phyloP scores from a whole-genome alignment of 2,888 invertebrate species.

The Tenodera sinensis region DNA sequence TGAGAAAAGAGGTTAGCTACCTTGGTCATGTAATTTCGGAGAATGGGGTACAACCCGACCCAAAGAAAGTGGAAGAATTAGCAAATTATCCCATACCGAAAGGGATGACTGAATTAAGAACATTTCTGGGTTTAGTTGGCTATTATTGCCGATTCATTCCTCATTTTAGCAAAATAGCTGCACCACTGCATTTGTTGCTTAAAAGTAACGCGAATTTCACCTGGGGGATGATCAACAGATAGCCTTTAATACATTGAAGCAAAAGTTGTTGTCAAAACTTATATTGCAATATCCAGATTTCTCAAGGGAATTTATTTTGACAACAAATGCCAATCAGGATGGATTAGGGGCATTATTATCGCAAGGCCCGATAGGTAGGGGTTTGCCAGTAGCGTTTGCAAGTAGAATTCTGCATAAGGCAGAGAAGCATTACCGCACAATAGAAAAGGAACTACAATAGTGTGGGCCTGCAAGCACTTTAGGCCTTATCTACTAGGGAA shows the following conservation, averaged over 20 bases:
- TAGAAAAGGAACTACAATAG: conserved; percentile 34
- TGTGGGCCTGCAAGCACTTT: no score
- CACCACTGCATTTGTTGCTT: no score
- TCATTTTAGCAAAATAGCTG: no score
- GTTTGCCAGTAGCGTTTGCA: no score
- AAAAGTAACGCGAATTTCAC: not conserved
- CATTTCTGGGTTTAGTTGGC: conserved; percentile 40
- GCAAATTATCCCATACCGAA: conserved; percentile 31
- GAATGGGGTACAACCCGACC: no score
- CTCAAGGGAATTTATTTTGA: conserved; percentile 35
- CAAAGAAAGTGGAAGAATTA: conserved; percentile 21
- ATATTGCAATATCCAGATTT: conserved; percentile 36
- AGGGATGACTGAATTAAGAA: conserved; percentile 27
- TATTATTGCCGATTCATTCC: no score
- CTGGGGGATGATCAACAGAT: not conserved
- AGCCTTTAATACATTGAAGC: not conserved
- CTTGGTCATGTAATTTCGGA: no score
- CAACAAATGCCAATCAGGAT: conserved; percentile 36
- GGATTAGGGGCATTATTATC: conserved; percentile 36
- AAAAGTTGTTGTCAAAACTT: conserved; percentile 17
- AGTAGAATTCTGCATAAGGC: conserved; percentile 33
- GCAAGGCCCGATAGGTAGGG: no score
- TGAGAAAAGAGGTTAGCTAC: conserved; percentile 9
- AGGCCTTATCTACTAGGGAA: no score
- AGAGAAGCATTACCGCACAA: conserved; percentile 34